Conservation (phyloP, 1,140 invertebrate species). For the Nylanderia fulva region DNA sequence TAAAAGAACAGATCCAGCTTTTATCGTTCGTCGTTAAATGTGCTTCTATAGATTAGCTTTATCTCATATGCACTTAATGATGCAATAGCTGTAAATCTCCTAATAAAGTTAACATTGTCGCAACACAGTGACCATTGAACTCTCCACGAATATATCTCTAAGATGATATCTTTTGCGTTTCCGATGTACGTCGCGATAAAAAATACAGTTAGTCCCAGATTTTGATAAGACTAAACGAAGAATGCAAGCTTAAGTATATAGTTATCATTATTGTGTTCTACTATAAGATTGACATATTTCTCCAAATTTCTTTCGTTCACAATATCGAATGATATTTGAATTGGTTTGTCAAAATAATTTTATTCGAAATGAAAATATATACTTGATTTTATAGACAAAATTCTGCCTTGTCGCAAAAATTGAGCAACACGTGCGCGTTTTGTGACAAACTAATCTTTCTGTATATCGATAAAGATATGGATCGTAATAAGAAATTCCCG, state of each 20-base stretch:
- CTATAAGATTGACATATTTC: not conserved
- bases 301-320: slow-evolving; percentile 1
- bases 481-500: not conserved
- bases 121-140: slow-evolving; percentile 18
- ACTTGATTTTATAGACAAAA: not conserved
- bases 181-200: slow-evolving; percentile 36
- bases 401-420: not conserved
- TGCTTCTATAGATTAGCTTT: slow-evolving; percentile 3
- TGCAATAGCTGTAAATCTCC: not conserved
- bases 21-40: not conserved
- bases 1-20: not conserved
- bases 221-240: not conserved
- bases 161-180: slow-evolving; percentile 24
- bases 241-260: not conserved
- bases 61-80: not conserved
- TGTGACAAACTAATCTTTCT: not conserved
- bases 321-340: not conserved
- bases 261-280: not conserved
- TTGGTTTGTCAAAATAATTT: not conserved
- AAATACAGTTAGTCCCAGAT: slow-evolving; percentile 41
- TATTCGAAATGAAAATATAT: not conserved
- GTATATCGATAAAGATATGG: not conserved
- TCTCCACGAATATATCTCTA: not conserved
- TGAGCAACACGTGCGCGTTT: not conserved
- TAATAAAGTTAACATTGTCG: slow-evolving; percentile 40